Evolutionary conservation across 2,888 invertebrate species (phyloP).

Genomic region (Pachycephus smyrnensis): DNA sequence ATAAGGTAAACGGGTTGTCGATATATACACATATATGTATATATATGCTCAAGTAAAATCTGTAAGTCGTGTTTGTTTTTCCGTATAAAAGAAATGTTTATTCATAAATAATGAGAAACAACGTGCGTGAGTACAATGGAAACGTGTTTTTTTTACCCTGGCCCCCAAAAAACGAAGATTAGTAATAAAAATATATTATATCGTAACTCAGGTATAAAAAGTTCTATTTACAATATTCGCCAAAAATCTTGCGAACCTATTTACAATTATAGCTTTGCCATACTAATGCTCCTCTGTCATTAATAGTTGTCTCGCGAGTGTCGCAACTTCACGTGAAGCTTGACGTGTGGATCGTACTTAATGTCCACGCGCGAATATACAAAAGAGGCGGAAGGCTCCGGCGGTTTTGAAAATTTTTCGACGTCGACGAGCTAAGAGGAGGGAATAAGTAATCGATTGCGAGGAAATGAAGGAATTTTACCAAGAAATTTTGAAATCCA

Average conservation of each 20-base stretch:
- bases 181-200: conserved; percentile 37
- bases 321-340: too few relatives aligned
- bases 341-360: too few relatives aligned
- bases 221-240: conserved; percentile 45
- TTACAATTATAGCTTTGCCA: conserved; percentile 6
- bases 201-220: conserved; percentile 53
- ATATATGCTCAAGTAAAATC: too few relatives aligned
- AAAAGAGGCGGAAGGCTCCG: too few relatives aligned
- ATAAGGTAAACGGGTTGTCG: too few relatives aligned
- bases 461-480: too few relatives aligned
- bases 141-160: conserved; percentile 42
- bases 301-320: not conserved
- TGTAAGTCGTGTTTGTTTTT: not conserved
- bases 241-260: not conserved
- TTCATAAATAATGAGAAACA: conserved; percentile 50
- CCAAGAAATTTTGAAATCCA: too few relatives aligned
- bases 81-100: conserved; percentile 35
- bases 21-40: too few relatives aligned
- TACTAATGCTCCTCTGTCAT: not conserved
- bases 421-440: too few relatives aligned
- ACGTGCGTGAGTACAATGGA: conserved; percentile 48
- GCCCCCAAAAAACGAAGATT: conserved; percentile 42
- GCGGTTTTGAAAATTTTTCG: too few relatives aligned
- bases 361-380: too few relatives aligned
- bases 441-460: too few relatives aligned